phyloP scores from a whole-genome alignment of 2,113 vertebrate genomes.

The Oreochromis spilurus region DNA sequence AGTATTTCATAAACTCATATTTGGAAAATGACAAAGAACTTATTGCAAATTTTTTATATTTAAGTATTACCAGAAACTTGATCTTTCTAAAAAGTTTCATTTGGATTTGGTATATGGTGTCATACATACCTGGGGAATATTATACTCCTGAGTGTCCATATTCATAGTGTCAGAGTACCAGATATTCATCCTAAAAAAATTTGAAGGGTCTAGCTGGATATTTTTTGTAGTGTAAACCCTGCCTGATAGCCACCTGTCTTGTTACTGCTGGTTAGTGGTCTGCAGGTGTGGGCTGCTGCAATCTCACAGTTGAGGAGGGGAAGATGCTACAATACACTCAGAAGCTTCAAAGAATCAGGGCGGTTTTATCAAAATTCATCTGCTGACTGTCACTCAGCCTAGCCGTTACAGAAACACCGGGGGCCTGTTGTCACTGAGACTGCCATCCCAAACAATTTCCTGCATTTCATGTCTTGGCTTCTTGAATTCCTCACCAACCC shows the following conservation, averaged over 20 bases:
- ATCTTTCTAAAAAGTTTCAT: neutral
- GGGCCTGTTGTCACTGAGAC: neutral
- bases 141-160: neutral
- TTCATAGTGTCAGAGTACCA: neutral
- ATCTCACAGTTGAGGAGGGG: neutral
- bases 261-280: neutral
- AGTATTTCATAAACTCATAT: neutral
- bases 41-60: neutral
- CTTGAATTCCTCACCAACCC: neutral
- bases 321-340: neutral
- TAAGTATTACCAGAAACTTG: neutral
- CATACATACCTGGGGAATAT: neutral
- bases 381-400: conserved; percentile 9
- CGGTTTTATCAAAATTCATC: conserved; percentile 18
- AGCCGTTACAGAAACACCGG: neutral
- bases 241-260: conserved; percentile 5
- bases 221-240: neutral
- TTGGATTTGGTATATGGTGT: neutral
- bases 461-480: neutral
- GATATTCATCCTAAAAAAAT: neutral
- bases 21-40: neutral
- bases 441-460: neutral
- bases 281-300: conserved; percentile 14
- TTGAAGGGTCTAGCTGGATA: neutral
- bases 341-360: conserved; percentile 6